Conservation (phyloP, 2,797 vertebrate genomes). For the Florisuga fusca region DNA sequence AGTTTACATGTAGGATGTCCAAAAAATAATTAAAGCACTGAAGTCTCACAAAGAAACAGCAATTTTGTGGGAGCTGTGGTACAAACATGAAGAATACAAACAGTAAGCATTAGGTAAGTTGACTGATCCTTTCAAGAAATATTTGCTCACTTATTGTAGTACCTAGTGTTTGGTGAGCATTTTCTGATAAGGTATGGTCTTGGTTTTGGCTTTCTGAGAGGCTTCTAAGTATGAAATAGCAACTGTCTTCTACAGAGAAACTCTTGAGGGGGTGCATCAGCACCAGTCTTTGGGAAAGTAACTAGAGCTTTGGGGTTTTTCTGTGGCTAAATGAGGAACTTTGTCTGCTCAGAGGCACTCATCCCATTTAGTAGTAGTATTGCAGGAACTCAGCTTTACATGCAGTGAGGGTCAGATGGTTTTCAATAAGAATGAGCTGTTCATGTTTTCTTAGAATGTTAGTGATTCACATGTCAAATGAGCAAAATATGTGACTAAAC, state of each 20-base stretch:
- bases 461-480: background rate
- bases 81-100: background rate
- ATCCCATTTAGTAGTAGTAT: background rate
- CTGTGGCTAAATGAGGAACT: background rate
- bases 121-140: background rate
- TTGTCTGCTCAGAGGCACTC: background rate
- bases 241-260: background rate
- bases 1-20: background rate
- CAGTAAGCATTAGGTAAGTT: background rate
- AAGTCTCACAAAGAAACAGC: background rate
- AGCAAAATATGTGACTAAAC: background rate
- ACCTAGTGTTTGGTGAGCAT: background rate
- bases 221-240: background rate
- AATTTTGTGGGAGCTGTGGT: background rate
- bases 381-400: background rate
- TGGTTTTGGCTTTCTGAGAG: background rate
- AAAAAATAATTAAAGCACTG: background rate
- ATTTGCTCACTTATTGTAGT: background rate
- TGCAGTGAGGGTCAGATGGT: background rate
- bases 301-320: background rate
- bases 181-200: background rate
- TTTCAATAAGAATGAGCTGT: background rate
- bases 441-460: background rate
- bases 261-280: background rate
- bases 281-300: background rate